phyloP scores from a whole-genome alignment of 2,888 invertebrate genomes.

The Portevinia maculata region DNA sequence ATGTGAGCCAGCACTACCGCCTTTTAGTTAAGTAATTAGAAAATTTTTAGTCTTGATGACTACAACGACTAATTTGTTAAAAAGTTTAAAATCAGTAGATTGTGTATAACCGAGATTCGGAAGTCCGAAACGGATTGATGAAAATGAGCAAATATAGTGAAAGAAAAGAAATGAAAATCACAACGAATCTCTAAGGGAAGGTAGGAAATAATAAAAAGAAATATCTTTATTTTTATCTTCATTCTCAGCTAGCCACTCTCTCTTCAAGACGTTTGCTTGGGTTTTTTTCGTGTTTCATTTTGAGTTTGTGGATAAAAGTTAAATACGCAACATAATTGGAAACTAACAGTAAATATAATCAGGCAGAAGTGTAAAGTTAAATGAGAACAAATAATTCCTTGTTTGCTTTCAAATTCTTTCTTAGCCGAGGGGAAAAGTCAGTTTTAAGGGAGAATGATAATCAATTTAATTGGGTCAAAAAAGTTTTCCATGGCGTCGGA shows the following conservation, averaged over 20 bases:
- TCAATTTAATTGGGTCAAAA: conserved; percentile 57
- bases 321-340: conserved; percentile 60
- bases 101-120: background rate
- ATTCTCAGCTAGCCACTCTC: background rate
- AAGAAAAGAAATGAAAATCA: conserved; percentile 21
- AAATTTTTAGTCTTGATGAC: conserved; percentile 35
- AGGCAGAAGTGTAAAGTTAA: conserved; percentile 43
- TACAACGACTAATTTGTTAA: conserved; percentile 50
- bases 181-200: background rate
- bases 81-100: conserved; percentile 40
- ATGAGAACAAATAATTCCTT: background rate
- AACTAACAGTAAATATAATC: conserved; percentile 61
- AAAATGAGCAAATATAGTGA: conserved; percentile 8
- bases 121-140: conserved; percentile 2
- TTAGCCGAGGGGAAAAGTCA: conserved; percentile 11
- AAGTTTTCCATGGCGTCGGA: conserved; percentile 2
- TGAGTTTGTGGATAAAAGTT: conserved; percentile 36
- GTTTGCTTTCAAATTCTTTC: background rate
- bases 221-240: conserved; percentile 11
- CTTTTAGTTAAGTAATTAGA: conserved; percentile 30
- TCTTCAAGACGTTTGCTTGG: background rate
- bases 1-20: background rate
- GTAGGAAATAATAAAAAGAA: background rate
- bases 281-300: conserved; percentile 10
- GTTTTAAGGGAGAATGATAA: conserved; percentile 14